A percentile compares a stretch with the other conserved stretches of the same genome.
phyloP scores from a whole-genome alignment of 2,797 vertebrate genomes.

The Centroberyx gerrardi region DNA sequence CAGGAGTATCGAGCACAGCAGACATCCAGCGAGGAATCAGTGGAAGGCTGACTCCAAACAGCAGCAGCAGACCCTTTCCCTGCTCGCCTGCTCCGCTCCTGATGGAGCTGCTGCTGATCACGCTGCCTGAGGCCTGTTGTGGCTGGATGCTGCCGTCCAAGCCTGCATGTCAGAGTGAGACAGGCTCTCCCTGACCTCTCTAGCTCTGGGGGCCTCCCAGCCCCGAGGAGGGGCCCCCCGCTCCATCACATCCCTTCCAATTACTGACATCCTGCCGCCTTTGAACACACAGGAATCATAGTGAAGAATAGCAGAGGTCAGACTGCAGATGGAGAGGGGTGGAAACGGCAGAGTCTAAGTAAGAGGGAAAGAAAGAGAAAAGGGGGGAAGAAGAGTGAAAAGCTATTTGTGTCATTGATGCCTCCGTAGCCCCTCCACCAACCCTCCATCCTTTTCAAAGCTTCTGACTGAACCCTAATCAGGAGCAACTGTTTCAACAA shows the following conservation, averaged over 20 bases:
- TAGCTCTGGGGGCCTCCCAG: constrained; percentile 77
- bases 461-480: constrained; percentile 82
- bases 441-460: constrained; percentile 74
- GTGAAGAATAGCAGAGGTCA: constrained; percentile 88
- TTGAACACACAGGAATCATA: constrained; percentile 86
- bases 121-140: constrained; percentile 80
- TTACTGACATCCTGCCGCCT: constrained; percentile 87
- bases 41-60: constrained; percentile 44
- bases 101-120: constrained; percentile 75
- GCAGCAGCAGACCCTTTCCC: constrained; percentile 56
- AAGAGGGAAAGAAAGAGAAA: constrained; percentile 79
- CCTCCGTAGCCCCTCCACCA: constrained; percentile 73
- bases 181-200: constrained; percentile 83
- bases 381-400: constrained; percentile 73
- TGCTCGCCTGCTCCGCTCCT: constrained; percentile 58
- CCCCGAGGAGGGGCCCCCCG: constrained; percentile 75
- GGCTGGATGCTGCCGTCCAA: constrained; percentile 81
- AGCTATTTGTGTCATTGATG: constrained; percentile 86
- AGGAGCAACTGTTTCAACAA: constrained; percentile 88
- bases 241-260: constrained; percentile 88
- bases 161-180: constrained; percentile 82
- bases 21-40: constrained; percentile 53
- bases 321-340: constrained; percentile 88
- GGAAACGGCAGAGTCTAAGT: constrained; percentile 79
- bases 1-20: constrained; percentile 28